phyloP scores from a whole-genome alignment of 1,140 invertebrate species.

The Babylonia areolata region DNA sequence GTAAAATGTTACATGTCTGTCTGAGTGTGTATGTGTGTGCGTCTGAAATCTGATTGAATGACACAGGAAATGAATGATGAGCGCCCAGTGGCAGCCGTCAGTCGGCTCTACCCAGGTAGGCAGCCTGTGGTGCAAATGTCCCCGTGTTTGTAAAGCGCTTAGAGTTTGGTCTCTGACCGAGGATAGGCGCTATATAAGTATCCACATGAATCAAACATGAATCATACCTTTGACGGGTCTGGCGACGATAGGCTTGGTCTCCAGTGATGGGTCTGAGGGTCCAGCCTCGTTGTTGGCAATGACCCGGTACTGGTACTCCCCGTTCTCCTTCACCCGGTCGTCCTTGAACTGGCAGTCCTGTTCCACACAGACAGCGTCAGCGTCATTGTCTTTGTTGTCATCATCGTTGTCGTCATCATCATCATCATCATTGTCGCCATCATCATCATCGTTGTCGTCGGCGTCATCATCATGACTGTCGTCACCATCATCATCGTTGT shows the following conservation, averaged over 20 bases:
- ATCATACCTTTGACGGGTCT: slow-evolving; percentile 90
- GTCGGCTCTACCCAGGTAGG: too few relatives aligned
- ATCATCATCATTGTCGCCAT: background rate
- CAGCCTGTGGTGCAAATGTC: too few relatives aligned
- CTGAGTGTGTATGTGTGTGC: too few relatives aligned
- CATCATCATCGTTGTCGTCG: background rate
- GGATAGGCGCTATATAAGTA: too few relatives aligned
- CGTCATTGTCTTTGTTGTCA: background rate
- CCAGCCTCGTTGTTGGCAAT: slow-evolving; percentile 96
- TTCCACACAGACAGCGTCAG: background rate
- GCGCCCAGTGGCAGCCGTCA: too few relatives aligned
- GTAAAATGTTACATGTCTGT: too few relatives aligned
- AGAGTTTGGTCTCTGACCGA: too few relatives aligned
- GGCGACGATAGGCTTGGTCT: slow-evolving; percentile 90
- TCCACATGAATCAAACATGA: too few relatives aligned
- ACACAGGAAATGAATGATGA: too few relatives aligned
- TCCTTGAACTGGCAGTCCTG: slow-evolving; percentile 83
- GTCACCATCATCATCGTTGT: too few relatives aligned
- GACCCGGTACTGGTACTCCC: slow-evolving; percentile 98
- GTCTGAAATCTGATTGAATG: too few relatives aligned
- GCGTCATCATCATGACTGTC: background rate
- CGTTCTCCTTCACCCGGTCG: slow-evolving; percentile 93
- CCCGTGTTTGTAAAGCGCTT: too few relatives aligned
- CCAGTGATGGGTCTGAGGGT: slow-evolving; percentile 92
- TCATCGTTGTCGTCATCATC: background rate